These are phyloP conservation scores for Hipposideros larvatus DNA, from an alignment of 2,797 vertebrate genomes.

Conservation along the genomic window DNA sequence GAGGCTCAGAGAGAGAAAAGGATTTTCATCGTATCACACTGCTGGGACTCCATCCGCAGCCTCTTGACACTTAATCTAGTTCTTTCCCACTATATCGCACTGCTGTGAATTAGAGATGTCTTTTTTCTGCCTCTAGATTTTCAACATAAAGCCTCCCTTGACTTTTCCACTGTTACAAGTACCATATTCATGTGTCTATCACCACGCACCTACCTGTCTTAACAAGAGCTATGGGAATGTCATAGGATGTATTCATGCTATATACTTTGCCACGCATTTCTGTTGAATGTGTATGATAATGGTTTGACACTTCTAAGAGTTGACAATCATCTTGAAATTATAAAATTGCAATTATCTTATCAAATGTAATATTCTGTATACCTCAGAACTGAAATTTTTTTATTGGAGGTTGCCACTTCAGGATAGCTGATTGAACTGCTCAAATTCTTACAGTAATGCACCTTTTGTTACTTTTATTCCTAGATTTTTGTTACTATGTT, in stretches of 20 bases:
- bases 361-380: conserved; percentile 57
- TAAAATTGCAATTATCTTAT: conserved; percentile 72
- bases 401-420: background rate
- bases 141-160: conserved; percentile 44
- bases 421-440: background rate
- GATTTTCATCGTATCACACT: background rate
- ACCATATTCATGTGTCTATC: background rate
- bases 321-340: conserved; percentile 69
- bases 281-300: conserved; percentile 53
- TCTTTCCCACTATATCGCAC: background rate
- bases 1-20: background rate
- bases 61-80: background rate
- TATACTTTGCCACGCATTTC: background rate
- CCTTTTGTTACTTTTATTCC: background rate
- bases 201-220: background rate
- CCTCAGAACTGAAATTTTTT: conserved; percentile 15
- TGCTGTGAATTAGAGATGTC: conserved; percentile 38
- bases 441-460: background rate
- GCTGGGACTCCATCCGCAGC: background rate
- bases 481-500: background rate
- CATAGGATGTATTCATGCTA: background rate
- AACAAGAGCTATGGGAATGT: background rate
- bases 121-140: conserved; percentile 44
- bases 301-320: conserved; percentile 63
- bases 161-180: background rate